Base-by-base conservation (phyloP, 2,797 vertebrate species). In the Manis javanica region DNA sequence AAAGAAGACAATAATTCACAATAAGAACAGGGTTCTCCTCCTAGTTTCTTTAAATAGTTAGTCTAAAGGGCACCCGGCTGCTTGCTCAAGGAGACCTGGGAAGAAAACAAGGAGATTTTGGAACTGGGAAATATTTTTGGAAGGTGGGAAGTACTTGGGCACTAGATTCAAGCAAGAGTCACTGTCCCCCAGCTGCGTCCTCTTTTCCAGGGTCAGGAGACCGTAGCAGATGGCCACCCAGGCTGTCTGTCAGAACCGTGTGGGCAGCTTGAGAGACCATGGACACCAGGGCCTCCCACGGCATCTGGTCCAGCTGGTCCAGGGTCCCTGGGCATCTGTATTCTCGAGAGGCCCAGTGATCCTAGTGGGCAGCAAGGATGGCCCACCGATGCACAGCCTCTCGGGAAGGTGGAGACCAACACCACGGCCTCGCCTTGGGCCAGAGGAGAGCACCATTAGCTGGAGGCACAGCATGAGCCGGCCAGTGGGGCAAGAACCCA, bases 1-100 rank as follows among this genome's bases (percentile, higher is more conserved):
- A 98, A 98, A 93, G 92, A 90, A 93, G 91, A 98, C 96, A 96
- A 98, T 96, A 96, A 85, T 98, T 99, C 98, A 98, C 98, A 97
- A 98, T 98, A 98, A 98, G 98, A 99, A 99, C 98, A 63, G 95
- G 94, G 97, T 95, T 93, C 90, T 98, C 95, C 34, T 0, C 39
- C n/a, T 19, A 18, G 53, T 97, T 64, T 92, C 46, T 91, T 84
- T 69, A 14, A 37, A 51, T 79, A n/a, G 34, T 23, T 4, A 34
- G 29, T 69, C 5, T 2, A 4, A 66, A 37, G 3, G 39, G 34
- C 19, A 3, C 37, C 0, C 4, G 26, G 29, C 23, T 42, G 81
- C 34, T 83, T n/a, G 16, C 49, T 51, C 29, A 31, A 46, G 72
- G 53, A 34, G 0, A 19, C 31, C n/a, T 5, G 3, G 74, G 42